phyloP scores from a whole-genome alignment of 2,113 vertebrate species.

The Myxocyprinus asiaticus region DNA sequence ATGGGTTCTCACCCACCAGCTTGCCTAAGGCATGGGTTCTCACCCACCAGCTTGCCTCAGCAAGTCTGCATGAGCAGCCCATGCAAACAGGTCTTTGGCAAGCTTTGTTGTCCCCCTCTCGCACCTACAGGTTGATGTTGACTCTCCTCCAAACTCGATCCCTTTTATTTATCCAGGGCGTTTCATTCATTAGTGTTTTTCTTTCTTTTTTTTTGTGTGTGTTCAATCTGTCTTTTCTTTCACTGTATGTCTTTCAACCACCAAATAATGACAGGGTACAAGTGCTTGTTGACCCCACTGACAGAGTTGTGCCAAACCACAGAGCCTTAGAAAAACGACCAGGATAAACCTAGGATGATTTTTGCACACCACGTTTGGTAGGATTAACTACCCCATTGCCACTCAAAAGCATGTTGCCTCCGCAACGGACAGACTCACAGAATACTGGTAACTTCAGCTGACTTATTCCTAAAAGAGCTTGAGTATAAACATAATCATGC shows the following conservation, averaged over 20 bases:
- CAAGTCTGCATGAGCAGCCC: conserved; percentile 33
- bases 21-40: neutral
- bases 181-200: conserved; percentile 30
- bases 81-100: conserved; percentile 44
- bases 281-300: conserved; percentile 57
- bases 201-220: conserved; percentile 32
- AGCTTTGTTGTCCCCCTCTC: conserved; percentile 45
- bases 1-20: conserved; percentile 40
- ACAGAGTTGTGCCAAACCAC: conserved; percentile 50
- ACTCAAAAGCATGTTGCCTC: conserved; percentile 46
- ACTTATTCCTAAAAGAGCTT: conserved; percentile 21
- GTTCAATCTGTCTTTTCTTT: conserved; percentile 51
- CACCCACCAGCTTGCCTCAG: conserved; percentile 20
- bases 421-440: neutral
- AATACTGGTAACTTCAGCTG: conserved; percentile 13
- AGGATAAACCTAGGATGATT: conserved; percentile 44
- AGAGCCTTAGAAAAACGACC: conserved; percentile 49
- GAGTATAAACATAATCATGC: neutral
- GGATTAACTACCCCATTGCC: conserved; percentile 36
- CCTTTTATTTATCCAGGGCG: conserved; percentile 57
- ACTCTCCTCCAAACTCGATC: conserved; percentile 47
- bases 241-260: conserved; percentile 49
- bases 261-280: conserved; percentile 54
- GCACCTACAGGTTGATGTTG: conserved; percentile 53
- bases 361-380: conserved; percentile 32